Conservation (phyloP, 1,140 invertebrate species). For the Geopemphigus sp. region DNA sequence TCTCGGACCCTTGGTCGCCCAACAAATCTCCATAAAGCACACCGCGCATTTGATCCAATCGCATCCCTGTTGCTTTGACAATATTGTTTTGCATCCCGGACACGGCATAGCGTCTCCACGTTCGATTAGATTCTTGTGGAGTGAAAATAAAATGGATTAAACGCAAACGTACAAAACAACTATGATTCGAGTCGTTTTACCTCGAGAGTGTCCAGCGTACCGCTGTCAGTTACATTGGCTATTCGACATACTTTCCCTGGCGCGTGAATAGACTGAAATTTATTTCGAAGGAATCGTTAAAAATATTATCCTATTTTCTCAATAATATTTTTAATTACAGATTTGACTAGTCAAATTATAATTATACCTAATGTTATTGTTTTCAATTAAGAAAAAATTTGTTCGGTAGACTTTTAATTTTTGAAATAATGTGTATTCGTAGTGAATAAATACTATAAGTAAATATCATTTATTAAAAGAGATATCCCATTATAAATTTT, state of each 20-base stretch:
- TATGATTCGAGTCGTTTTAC: neutral
- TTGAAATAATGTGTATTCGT: no score
- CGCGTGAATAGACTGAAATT: constrained; percentile 1
- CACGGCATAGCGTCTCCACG: constrained; percentile 77
- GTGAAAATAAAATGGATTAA: neutral
- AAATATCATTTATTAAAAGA: no score
- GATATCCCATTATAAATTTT: no score
- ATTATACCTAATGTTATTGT: no score
- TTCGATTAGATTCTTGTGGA: constrained; percentile 70
- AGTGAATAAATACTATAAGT: no score
- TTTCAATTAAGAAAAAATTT: no score
- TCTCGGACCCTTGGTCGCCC: constrained; percentile 83
- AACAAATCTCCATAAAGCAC: constrained; percentile 93
- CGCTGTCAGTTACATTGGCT: no score
- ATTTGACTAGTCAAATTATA: no score
- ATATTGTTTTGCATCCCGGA: constrained; percentile 62
- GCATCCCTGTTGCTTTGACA: constrained; percentile 93
- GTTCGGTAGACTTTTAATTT: no score
- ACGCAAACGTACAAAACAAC: neutral
- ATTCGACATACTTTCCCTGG: neutral
- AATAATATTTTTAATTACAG: no score
- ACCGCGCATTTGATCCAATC: constrained; percentile 91
- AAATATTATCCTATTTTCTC: no score
- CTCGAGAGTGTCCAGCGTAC: neutral
- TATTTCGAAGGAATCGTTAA: neutral